phyloP scores from a whole-genome alignment of 2,888 invertebrate genomes.

The Philopedon plagiatum region DNA sequence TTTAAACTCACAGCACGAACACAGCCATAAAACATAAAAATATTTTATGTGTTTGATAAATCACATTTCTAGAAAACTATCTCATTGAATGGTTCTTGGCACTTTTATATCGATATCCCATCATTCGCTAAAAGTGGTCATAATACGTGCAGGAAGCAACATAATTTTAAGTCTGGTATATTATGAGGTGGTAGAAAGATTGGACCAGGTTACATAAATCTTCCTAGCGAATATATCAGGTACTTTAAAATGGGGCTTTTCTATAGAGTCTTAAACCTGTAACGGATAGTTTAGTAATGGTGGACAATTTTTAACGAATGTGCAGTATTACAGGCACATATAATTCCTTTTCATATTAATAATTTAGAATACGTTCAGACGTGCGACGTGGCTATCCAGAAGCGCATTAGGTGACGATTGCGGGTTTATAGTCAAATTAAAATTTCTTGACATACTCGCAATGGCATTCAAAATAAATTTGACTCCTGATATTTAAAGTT shows the following conservation, averaged over 20 bases:
- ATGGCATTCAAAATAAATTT: too few relatives aligned
- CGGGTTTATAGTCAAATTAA: too few relatives aligned
- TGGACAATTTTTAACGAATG: not conserved
- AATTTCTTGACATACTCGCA: too few relatives aligned
- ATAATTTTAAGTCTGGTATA: conserved; percentile 1
- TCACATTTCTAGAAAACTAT: conserved; percentile 9
- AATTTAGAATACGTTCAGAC: too few relatives aligned
- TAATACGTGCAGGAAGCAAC: not conserved
- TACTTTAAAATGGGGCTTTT: not conserved
- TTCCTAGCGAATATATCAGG: not conserved
- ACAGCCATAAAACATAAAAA: conserved; percentile 5
- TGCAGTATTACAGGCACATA: too few relatives aligned
- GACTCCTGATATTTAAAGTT: too few relatives aligned
- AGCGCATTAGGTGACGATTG: too few relatives aligned
- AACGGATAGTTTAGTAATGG: too few relatives aligned
- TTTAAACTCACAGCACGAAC: conserved; percentile 1
- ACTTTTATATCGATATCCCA: conserved; percentile 1
- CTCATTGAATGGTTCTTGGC: not conserved
- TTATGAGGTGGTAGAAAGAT: not conserved
- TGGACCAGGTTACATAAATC: conserved; percentile 5
- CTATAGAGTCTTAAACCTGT: too few relatives aligned
- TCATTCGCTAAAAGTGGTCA: not conserved
- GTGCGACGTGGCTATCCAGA: too few relatives aligned
- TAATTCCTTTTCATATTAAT: too few relatives aligned
- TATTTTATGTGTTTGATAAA: conserved; percentile 10